Conservation (phyloP, 2,888 invertebrate genomes). For the Cantharis flavilabris region DNA sequence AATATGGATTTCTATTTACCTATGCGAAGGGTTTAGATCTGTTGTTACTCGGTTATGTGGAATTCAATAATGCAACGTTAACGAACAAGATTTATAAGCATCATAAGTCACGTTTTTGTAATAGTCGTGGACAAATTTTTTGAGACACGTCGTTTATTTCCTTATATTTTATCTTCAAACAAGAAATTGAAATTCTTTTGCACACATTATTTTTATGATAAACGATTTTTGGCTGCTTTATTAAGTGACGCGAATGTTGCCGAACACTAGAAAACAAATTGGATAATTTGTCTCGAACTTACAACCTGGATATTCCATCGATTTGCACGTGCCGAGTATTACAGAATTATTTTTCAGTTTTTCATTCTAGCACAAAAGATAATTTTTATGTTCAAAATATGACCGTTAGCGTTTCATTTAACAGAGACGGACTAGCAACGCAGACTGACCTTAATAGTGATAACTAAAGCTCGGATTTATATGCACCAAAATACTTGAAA, state of each 20-base stretch:
- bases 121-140: slow-evolving; percentile 37
- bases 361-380: not conserved
- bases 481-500: no score
- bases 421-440: no score
- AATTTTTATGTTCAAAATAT: not conserved
- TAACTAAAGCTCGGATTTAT: no score
- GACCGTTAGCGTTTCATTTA: not conserved
- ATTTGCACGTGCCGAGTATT: slow-evolving; percentile 19
- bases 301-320: slow-evolving; percentile 29
- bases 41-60: slow-evolving; percentile 35
- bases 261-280: slow-evolving; percentile 48
- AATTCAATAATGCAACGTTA: slow-evolving; percentile 40
- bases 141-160: slow-evolving; percentile 32
- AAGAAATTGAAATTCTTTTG: slow-evolving; percentile 45
- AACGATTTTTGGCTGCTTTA: slow-evolving; percentile 43
- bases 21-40: slow-evolving; percentile 25
- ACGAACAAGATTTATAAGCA: slow-evolving; percentile 44
- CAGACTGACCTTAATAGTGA: no score
- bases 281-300: slow-evolving; percentile 48
- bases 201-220: slow-evolving; percentile 45
- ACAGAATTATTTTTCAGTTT: slow-evolving; percentile 20
- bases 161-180: slow-evolving; percentile 28
- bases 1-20: slow-evolving; percentile 22
- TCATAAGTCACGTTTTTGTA: slow-evolving; percentile 45
- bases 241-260: slow-evolving; percentile 48